Base-by-base conservation (phyloP, 2,888 invertebrate species). In the Temnothorax rugatulus region DNA sequence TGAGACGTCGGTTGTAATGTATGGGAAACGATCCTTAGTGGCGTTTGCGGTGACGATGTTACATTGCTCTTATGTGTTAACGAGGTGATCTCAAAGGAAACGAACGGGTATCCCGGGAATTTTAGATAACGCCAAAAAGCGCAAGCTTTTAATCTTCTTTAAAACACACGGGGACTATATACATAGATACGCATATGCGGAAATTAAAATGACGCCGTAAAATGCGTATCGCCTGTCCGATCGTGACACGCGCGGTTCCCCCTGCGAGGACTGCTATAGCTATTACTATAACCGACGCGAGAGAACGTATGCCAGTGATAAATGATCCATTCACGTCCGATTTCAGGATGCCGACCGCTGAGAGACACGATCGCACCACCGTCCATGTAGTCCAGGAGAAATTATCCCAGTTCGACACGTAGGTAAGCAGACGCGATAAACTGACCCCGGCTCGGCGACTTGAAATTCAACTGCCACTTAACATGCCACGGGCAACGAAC, bases 1-100 rank as follows among this genome's bases (percentile, higher is more conserved):
- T 82, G 83, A 83, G 84, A 83, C 84, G 79, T 84, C 74, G 76
- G 50, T 77, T 84, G 84, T 88, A 86, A 90, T 88, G 83, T 88
- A 63, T 82, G 76, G 63, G 82, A 61, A 82, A 84, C 75, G 83
- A 66, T 44, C 81, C 83, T 87, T 86, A 84, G 85, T 77, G 83
- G 71, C 83, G 76, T 87, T 85, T 85, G 74, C 75, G 59, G 69
- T 69, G 69, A 77, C 54, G 69, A 41, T 47, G 73, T 59, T 81
- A 81, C 59, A 34, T 34, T 15, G 29, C 77, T 68, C 69, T 50
- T 29, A 13, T 5, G n/a, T 69, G 44, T 68, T 77, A 68, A 68
- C 77, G 54, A 44, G 41, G 4, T 25, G 77, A 54, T 68, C 54
- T 77, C 77, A 69, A 68, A 68, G 69, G 41, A 54, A 69, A 7